Evolutionary conservation across 2,888 invertebrate genomes (phyloP).

Genomic region (Coleophora flavipennella): DNA sequence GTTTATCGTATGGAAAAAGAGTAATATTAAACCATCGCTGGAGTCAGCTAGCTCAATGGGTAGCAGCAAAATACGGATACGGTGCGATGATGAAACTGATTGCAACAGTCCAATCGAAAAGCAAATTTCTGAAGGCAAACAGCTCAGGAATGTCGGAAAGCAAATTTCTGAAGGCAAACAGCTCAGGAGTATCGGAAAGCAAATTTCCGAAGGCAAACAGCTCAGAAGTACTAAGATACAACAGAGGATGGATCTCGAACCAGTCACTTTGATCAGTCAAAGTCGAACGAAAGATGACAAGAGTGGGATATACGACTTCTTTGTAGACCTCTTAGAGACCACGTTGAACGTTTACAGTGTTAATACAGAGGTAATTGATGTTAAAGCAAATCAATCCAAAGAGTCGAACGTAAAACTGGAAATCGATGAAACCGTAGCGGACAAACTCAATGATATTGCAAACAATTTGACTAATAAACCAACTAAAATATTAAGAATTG

Average conservation of each 20-base stretch:
- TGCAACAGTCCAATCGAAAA: too few relatives aligned
- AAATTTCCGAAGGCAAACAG: too few relatives aligned
- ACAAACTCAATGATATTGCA: slow-evolving; percentile 17
- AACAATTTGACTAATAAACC: too few relatives aligned
- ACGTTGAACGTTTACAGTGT: slow-evolving; percentile 36
- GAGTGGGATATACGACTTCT: slow-evolving; percentile 39
- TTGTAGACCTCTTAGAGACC: slow-evolving; percentile 42
- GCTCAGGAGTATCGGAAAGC: too few relatives aligned
- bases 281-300: slow-evolving; percentile 17
- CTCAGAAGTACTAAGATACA: too few relatives aligned
- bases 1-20: slow-evolving; percentile 17
- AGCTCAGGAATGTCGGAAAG: too few relatives aligned
- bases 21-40: slow-evolving; percentile 1
- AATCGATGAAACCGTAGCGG: slow-evolving; percentile 32
- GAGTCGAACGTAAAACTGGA: slow-evolving; percentile 18
- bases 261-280: slow-evolving; percentile 21
- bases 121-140: too few relatives aligned
- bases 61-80: too few relatives aligned
- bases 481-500: too few relatives aligned
- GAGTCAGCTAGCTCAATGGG: background rate
- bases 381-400: slow-evolving; percentile 17
- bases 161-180: too few relatives aligned
- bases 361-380: slow-evolving; percentile 13
- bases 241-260: slow-evolving; percentile 11
- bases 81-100: too few relatives aligned